Conservation (phyloP, 2,113 vertebrate species). For the Bufo bufo region DNA sequence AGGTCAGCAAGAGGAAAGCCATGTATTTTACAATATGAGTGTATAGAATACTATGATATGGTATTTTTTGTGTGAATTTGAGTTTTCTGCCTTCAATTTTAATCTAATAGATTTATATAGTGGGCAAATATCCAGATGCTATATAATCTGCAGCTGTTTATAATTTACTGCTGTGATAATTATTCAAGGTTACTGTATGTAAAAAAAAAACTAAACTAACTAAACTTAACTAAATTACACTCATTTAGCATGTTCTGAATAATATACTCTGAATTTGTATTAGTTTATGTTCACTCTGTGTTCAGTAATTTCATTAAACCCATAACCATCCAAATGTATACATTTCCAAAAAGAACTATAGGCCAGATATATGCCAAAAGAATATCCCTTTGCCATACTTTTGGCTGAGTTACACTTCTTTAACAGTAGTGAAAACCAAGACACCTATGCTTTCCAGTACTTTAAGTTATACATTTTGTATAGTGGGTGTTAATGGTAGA, state of each 20-base stretch:
- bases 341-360: background rate
- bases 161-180: background rate
- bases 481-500: no score
- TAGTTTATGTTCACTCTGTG: background rate
- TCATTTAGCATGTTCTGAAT: background rate
- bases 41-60: no score
- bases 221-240: background rate
- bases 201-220: background rate
- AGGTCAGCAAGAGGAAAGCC: no score
- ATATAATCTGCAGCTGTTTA: no score
- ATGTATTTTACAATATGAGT: no score
- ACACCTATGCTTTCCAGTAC: no score
- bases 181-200: background rate
- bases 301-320: background rate
- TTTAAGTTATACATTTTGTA: no score
- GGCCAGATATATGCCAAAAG: background rate
- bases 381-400: background rate
- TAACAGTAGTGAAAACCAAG: no score
- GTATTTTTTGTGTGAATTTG: background rate
- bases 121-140: no score
- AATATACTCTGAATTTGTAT: background rate
- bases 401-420: background rate
- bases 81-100: background rate
- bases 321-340: background rate
- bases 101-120: background rate